phyloP scores from a whole-genome alignment of 2,888 invertebrate genomes.

The Beris morrisii region DNA sequence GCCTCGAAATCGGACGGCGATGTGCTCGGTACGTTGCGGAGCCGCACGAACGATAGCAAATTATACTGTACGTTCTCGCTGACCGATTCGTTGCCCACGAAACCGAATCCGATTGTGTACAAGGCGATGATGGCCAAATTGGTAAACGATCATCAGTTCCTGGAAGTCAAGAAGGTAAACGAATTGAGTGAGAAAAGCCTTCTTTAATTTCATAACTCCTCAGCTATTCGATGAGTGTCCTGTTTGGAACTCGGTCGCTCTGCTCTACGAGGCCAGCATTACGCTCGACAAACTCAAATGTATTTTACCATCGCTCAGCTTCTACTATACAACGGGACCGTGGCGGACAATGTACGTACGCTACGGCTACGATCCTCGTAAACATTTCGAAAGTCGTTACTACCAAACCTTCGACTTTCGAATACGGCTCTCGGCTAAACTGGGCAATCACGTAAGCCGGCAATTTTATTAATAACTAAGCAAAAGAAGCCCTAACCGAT shows the following conservation, averaged over 20 bases:
- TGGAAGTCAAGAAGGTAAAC: conserved; percentile 58
- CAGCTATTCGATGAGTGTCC: conserved; percentile 83
- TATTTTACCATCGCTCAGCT: conserved; percentile 80
- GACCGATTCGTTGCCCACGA: conserved; percentile 63
- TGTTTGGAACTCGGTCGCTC: conserved; percentile 82
- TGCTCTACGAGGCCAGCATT: conserved; percentile 68
- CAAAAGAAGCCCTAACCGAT: not conserved
- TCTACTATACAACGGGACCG: conserved; percentile 86
- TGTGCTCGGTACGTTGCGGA: conserved; percentile 60
- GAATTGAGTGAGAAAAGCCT: conserved; percentile 4
- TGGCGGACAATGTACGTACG: conserved; percentile 91
- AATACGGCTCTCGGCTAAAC: conserved; percentile 51
- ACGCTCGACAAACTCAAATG: conserved; percentile 68
- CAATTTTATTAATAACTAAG: not conserved
- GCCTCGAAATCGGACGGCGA: conserved; percentile 50
- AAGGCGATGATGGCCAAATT: conserved; percentile 60
- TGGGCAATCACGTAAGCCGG: conserved; percentile 49
- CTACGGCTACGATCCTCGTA: conserved; percentile 90
- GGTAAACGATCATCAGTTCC: conserved; percentile 57
- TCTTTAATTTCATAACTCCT: not conserved
- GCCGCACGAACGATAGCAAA: conserved; percentile 62
- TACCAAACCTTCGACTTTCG: conserved; percentile 91
- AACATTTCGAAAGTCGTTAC: conserved; percentile 72
- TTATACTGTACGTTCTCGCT: conserved; percentile 66
- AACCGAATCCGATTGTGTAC: conserved; percentile 63